phyloP scores from a whole-genome alignment of 2,888 invertebrate species.

The Tillus elongatus region DNA sequence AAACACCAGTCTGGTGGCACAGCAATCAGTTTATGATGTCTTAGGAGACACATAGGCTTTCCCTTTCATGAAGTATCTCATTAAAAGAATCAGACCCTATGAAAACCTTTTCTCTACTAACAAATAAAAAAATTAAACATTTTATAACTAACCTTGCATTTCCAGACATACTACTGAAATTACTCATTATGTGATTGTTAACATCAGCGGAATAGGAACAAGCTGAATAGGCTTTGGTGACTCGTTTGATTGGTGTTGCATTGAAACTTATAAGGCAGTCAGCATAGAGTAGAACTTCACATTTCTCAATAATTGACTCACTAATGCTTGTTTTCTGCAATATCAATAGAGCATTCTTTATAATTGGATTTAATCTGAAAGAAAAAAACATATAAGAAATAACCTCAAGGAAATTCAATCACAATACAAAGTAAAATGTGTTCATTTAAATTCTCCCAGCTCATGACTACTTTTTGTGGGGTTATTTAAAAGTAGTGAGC shows the following conservation, averaged over 20 bases:
- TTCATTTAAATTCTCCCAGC: too few relatives aligned
- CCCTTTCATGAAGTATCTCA: too few relatives aligned
- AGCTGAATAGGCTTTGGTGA: conserved; percentile 28
- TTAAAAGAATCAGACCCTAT: neutral
- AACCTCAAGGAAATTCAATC: too few relatives aligned
- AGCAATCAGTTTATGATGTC: too few relatives aligned
- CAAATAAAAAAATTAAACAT: conserved; percentile 9
- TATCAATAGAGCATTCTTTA: conserved; percentile 21
- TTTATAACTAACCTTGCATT: conserved; percentile 23
- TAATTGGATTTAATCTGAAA: conserved; percentile 26
- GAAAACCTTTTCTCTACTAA: too few relatives aligned
- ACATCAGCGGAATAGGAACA: conserved; percentile 31
- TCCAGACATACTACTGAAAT: conserved; percentile 25
- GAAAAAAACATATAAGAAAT: too few relatives aligned
- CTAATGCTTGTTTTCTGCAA: conserved; percentile 17
- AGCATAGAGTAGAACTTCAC: conserved; percentile 32
- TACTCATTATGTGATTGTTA: conserved; percentile 30
- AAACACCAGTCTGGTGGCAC: conserved; percentile 2
- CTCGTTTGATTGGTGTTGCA: conserved; percentile 23
- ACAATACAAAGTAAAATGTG: too few relatives aligned
- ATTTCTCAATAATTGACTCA: conserved; percentile 20
- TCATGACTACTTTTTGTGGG: too few relatives aligned
- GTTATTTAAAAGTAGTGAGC: too few relatives aligned
- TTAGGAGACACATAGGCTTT: too few relatives aligned
- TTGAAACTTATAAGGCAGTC: conserved; percentile 33